Evolutionary conservation across 2,888 invertebrate species (phyloP).

Genomic region (Xestobium rufovillosum): DNA sequence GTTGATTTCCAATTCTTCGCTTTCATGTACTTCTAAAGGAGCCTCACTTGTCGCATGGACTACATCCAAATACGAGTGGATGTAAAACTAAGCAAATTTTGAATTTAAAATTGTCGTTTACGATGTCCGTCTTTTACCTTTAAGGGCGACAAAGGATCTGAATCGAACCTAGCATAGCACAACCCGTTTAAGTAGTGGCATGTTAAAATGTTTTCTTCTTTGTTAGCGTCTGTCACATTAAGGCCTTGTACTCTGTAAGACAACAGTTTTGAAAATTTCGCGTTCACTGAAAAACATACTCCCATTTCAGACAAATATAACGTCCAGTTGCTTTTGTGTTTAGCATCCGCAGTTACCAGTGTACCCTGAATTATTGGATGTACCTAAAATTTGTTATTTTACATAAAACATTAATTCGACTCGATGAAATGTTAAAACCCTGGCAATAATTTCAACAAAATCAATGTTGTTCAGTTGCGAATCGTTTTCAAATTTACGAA

Average conservation of each 20-base stretch:
- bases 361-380: slow-evolving; percentile 44
- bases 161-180: slow-evolving; percentile 44
- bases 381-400: slow-evolving; percentile 37
- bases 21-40: slow-evolving; percentile 32
- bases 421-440: slow-evolving; percentile 7
- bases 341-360: slow-evolving; percentile 44
- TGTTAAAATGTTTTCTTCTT: slow-evolving; percentile 24
- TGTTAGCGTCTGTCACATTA: slow-evolving; percentile 12
- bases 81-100: slow-evolving; percentile 45
- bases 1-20: slow-evolving; percentile 42
- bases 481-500: slow-evolving; percentile 42
- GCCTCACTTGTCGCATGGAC: slow-evolving; percentile 42
- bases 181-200: slow-evolving; percentile 44
- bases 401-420: not conserved
- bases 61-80: slow-evolving; percentile 54
- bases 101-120: slow-evolving; percentile 2
- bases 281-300: slow-evolving; percentile 57
- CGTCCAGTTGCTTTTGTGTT: slow-evolving; percentile 40
- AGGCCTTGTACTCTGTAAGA: slow-evolving; percentile 41
- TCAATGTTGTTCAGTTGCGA: slow-evolving; percentile 40
- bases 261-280: slow-evolving; percentile 47
- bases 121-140: slow-evolving; percentile 29
- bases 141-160: slow-evolving; percentile 36
- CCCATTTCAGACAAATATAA: slow-evolving; percentile 60
- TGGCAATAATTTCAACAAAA: slow-evolving; percentile 38